Evolutionary conservation across 1,140 invertebrate genomes (phyloP), one percentile per base, ranked within the genome.

Genomic region (Drosophila micromelanica): DNA sequence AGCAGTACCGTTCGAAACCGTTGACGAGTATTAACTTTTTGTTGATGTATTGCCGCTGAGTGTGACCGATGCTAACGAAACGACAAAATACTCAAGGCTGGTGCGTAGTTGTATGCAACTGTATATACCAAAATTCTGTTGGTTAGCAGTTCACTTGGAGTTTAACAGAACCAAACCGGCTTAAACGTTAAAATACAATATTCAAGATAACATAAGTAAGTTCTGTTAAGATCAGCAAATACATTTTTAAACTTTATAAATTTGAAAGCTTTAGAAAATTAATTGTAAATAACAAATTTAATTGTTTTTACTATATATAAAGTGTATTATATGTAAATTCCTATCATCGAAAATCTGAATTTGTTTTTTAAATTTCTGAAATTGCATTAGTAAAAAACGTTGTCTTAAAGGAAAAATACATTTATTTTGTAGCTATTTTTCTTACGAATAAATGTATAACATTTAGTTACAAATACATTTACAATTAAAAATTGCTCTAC

Each of bases 391-490:
- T 35, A 8, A 35, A 35, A 51, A 8, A 15, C 37, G 52, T 51
- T 42, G 42, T 49, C 37, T 68, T 87, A 87, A 87, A 87, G 82
- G 82, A 87, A 87, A 87, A 87, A 82, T 87, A 87, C 82, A 87
- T 87, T 87, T 85, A 87, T 87, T 85, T 80, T 87, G 82, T 87
- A 87, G 79, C 78, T 78, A 87, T 78, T 78, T 69, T 71, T 85
- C 82, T 86, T 86, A 86, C 57, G 78, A 87, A 73, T 87, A 87
- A 76, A 87, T 79, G 76, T 77, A 87, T 87, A 87, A 87, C 82
- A 87, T 87, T 87, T 79, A 87, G 78, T 87, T 87, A 86, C 80
- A 85, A 85, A 86, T 86, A 86, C 82, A 87, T 87, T 78, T 86
- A 86, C 82, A 87, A 87, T 87, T 87, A 79, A 82, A 87, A 87